Percentiles rank a stretch among this genome's conserved stretches.
Conservation (phyloP, 2,888 invertebrate species). For the Hydropsyche betteni region DNA sequence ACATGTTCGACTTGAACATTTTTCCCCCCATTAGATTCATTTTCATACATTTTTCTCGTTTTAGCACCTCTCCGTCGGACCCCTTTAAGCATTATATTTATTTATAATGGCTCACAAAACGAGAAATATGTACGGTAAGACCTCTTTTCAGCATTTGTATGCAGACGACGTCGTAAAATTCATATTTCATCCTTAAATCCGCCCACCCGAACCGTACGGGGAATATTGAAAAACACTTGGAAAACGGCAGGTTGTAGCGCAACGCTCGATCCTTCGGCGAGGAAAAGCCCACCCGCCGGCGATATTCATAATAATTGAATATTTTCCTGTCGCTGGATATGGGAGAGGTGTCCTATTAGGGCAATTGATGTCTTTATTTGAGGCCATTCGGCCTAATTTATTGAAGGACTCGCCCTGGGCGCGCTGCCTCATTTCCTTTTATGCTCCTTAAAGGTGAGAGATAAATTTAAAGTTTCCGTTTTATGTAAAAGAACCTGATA, state of each 20-base stretch:
- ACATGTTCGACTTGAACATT: too few species aligned
- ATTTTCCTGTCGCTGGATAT: conserved; percentile 48
- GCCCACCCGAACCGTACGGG: conserved; percentile 40
- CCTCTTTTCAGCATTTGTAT: conserved; percentile 45
- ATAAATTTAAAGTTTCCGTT: conserved; percentile 47
- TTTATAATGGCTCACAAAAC: conserved; percentile 22
- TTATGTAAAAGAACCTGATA: conserved; percentile 39
- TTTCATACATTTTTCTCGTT: not conserved
- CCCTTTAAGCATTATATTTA: conserved; percentile 14
- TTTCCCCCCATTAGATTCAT: not conserved
- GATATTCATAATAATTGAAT: conserved; percentile 51
- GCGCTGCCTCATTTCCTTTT: conserved; percentile 43
- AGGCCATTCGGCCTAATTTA: conserved; percentile 49
- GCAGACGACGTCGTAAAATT: conserved; percentile 44
- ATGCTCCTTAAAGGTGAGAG: conserved; percentile 45
- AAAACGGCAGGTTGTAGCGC: conserved; percentile 24
- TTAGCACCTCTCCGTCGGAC: not conserved
- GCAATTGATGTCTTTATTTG: conserved; percentile 48
- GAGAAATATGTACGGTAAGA: conserved; percentile 25
- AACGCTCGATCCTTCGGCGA: not conserved
- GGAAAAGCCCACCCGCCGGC: conserved; percentile 1
- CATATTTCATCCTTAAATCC: conserved; percentile 47
- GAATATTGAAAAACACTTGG: conserved; percentile 51
- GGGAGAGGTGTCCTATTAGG: conserved; percentile 46
- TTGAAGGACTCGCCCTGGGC: conserved; percentile 35